phyloP scores from a whole-genome alignment of 1,140 invertebrate species.

The Neodiprion virginianus region DNA sequence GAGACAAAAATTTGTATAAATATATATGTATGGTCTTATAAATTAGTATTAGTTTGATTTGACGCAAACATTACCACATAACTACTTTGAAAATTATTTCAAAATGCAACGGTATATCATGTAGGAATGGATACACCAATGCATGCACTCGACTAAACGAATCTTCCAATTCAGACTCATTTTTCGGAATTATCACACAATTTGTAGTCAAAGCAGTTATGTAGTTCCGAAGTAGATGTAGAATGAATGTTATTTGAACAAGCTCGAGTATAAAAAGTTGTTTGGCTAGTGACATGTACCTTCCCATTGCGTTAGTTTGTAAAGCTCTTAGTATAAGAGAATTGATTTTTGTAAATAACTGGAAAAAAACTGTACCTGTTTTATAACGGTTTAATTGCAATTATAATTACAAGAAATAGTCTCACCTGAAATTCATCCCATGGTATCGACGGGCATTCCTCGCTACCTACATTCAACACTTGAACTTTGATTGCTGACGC shows the following conservation, averaged over 20 bases:
- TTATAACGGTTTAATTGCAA: neutral
- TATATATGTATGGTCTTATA: conserved; percentile 36
- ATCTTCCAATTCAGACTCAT: neutral
- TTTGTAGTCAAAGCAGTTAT: too few species aligned
- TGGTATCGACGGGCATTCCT: conserved; percentile 86
- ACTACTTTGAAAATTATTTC: conserved; percentile 21
- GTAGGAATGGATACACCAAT: conserved; percentile 21
- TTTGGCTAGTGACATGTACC: neutral
- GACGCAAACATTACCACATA: conserved; percentile 24
- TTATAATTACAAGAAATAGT: conserved; percentile 27
- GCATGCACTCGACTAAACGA: conserved; percentile 25
- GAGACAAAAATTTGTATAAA: conserved; percentile 58
- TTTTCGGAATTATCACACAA: too few species aligned
- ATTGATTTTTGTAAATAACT: conserved; percentile 8
- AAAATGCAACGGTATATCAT: conserved; percentile 26
- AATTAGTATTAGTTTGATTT: conserved; percentile 40
- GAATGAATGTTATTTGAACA: neutral
- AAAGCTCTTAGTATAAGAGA: conserved; percentile 7
- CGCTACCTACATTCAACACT: conserved; percentile 75
- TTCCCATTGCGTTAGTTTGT: conserved; percentile 14
- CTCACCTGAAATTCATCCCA: conserved; percentile 94
- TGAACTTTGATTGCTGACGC: conserved; percentile 78
- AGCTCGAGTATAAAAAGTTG: neutral
- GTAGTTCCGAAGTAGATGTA: too few species aligned
- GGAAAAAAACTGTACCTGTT: conserved; percentile 8